Base-by-base conservation (phyloP, 2,888 invertebrate genomes). In the Epinotia nisella region DNA sequence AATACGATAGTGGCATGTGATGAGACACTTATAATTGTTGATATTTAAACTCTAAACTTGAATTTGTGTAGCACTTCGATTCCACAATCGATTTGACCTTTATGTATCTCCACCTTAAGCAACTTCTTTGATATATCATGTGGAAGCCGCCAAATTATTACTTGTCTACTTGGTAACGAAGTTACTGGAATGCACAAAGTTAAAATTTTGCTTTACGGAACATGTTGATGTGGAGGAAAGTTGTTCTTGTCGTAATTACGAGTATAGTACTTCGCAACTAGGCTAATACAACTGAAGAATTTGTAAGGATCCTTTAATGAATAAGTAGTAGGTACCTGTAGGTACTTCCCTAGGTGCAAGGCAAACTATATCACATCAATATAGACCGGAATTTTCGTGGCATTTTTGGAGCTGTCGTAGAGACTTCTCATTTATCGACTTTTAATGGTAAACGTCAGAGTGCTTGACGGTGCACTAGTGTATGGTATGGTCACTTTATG, bases 111-210 rank as follows among this genome's bases (percentile, higher is more conserved):
- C 17, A 5, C 7, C 17, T 17, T 51, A 17, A 60, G 41, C 60
- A 7, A 41, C 41, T 45, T 41, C 60, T 61, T 61, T 61, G 60
- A 45, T 45, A 41, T 41, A 15, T 45, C 60, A 21, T 61, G 60
- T 61, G 21, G 21, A 59, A 41, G 41, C 11, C 41, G 13, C 19
- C 41, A 41, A 17, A 39, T 61, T 45, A 41, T 41, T 21, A 21
- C 60, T 45, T 15, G 21, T 15, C 41, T 21, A 24, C 61, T 45
- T 61, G 15, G 45, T 15, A 45, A 15, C n/a, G 45, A 61, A 19
- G 21, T 61, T 45, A 21, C 21, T 45, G 45, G 21, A 15, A 61
- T 21, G 21, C 21, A 45, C 41, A 61, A 13, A 35, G 60, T 13
- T 61, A 24, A 61, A 61, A 61, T 3, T 60, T 60, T 60, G n/a